Conservation (phyloP, 2,797 vertebrate species). For the Kryptolebias ocellatus region DNA sequence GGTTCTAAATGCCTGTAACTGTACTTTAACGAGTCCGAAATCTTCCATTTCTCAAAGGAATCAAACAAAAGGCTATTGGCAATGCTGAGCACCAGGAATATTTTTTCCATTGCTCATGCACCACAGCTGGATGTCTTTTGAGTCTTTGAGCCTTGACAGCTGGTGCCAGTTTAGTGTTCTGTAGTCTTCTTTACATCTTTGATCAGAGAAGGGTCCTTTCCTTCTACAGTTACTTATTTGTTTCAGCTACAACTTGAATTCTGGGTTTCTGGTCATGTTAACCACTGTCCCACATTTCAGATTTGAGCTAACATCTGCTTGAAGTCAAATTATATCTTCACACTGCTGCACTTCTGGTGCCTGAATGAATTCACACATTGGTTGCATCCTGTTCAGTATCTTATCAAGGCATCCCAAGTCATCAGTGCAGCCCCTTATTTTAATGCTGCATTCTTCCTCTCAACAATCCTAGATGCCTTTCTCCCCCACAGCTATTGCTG, state of each 20-base stretch:
- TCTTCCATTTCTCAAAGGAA: neutral
- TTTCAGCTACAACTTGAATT: neutral
- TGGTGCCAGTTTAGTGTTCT: neutral
- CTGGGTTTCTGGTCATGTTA: slow-evolving; percentile 4
- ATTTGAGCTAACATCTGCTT: neutral
- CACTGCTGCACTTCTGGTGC: slow-evolving; percentile 2
- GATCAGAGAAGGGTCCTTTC: neutral
- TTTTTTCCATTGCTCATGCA: neutral
- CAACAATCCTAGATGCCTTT: slow-evolving; percentile 18
- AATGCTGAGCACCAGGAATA: slow-evolving; percentile 1
- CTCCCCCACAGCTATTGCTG: slow-evolving; percentile 48
- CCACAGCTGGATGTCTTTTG: neutral
- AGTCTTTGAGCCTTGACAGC: slow-evolving; percentile 1
- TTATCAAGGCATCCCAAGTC: slow-evolving; percentile 30
- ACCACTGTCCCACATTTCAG: neutral
- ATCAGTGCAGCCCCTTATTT: slow-evolving; percentile 20
- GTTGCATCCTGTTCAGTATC: slow-evolving; percentile 10
- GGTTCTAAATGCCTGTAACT: neutral
- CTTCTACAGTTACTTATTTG: neutral
- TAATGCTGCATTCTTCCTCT: slow-evolving; percentile 35
- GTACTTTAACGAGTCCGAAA: neutral
- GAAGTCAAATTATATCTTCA: neutral
- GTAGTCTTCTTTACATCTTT: neutral
- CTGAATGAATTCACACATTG: neutral
- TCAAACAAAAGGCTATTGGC: neutral